Evolutionary conservation across 2,888 invertebrate genomes (phyloP).

Genomic region (Leptinotarsa tumamoca): DNA sequence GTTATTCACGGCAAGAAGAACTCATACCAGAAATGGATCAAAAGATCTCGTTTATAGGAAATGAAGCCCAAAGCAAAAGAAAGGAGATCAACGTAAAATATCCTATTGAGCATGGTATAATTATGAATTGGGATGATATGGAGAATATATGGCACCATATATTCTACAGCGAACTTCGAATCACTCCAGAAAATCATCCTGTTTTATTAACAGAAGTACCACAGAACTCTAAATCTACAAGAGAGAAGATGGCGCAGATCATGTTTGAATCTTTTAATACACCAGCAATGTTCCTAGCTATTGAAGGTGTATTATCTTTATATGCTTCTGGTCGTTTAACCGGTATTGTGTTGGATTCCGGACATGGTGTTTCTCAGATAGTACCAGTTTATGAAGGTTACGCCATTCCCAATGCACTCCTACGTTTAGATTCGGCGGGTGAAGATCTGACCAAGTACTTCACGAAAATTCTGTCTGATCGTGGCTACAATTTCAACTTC

Average conservation of each 20-base stretch:
- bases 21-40: constrained; percentile 93
- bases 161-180: constrained; percentile 94
- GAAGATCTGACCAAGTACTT: constrained; percentile 94
- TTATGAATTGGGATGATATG: constrained; percentile 97
- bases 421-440: constrained; percentile 92
- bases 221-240: constrained; percentile 93
- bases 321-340: constrained; percentile 96
- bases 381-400: constrained; percentile 97
- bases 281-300: constrained; percentile 93
- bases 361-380: constrained; percentile 93
- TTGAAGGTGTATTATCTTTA: constrained; percentile 92
- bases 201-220: constrained; percentile 94
- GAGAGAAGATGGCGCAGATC: constrained; percentile 96
- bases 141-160: constrained; percentile 98
- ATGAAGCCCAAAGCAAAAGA: constrained; percentile 76
- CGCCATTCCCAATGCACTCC: constrained; percentile 95
- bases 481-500: constrained; percentile 91
- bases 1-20: constrained; percentile 87
- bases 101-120: constrained; percentile 94
- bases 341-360: constrained; percentile 91
- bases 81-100: constrained; percentile 92
- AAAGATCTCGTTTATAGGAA: constrained; percentile 94
- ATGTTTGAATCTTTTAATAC: constrained; percentile 94
- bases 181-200: constrained; percentile 94
- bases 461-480: constrained; percentile 93